Evolutionary conservation across 2,113 vertebrate species (phyloP).

Genomic region (Equus przewalskii): DNA sequence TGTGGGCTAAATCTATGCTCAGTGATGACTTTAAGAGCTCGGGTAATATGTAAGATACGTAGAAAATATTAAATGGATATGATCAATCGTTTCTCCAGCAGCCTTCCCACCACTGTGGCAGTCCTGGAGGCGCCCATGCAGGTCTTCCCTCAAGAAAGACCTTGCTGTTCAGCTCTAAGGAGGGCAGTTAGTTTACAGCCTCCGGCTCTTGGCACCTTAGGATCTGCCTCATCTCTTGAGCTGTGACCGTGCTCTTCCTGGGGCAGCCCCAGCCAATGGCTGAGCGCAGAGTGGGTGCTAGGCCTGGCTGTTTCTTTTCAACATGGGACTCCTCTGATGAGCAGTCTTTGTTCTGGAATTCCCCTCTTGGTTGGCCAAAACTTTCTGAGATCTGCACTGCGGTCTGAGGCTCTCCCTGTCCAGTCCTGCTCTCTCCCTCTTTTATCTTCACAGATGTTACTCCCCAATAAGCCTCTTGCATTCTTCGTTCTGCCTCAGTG

Average conservation of each 20-base stretch:
- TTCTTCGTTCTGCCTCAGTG: background rate
- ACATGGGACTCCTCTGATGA: background rate
- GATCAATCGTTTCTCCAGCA: background rate
- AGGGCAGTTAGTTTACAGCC: background rate
- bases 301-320: slow-evolving; percentile 14
- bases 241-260: background rate
- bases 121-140: background rate
- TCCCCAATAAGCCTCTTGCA: background rate
- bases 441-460: background rate
- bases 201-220: background rate
- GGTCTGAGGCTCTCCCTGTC: background rate
- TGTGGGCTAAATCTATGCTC: slow-evolving; percentile 42
- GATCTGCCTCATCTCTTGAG: background rate
- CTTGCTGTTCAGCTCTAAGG: background rate
- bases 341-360: slow-evolving; percentile 52
- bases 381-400: background rate
- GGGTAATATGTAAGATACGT: background rate
- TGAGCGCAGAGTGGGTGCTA: background rate
- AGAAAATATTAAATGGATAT: background rate
- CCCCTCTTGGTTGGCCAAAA: background rate
- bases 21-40: background rate
- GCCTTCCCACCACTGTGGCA: background rate
- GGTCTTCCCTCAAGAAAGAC: background rate
- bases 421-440: background rate
- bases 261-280: background rate